These are phyloP conservation scores for Drosophila takahashii DNA, from an alignment of 1,140 invertebrate species.

Conservation along the genomic window DNA sequence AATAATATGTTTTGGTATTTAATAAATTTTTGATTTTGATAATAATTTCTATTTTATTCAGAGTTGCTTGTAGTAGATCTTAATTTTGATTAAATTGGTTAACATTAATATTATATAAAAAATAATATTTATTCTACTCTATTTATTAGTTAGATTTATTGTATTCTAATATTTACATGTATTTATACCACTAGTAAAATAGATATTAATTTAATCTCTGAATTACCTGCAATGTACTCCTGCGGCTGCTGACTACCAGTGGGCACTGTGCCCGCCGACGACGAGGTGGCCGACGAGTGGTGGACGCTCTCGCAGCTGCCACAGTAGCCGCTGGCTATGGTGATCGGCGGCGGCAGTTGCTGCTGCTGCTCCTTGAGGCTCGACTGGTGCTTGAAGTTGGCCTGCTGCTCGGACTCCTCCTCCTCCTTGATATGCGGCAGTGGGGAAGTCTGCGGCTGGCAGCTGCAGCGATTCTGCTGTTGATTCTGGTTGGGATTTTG, in stretches of 20 bases:
- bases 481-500: slow-evolving; percentile 43
- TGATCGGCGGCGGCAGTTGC: slow-evolving; percentile 53
- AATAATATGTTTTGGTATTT: too few species aligned
- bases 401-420: slow-evolving; percentile 87
- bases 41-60: too few species aligned
- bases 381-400: slow-evolving; percentile 83
- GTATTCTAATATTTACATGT: too few species aligned
- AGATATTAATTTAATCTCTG: too few species aligned
- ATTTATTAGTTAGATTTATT: too few species aligned
- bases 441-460: slow-evolving; percentile 85
- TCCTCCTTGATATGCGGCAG: slow-evolving; percentile 87
- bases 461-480: slow-evolving; percentile 73
- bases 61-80: too few species aligned
- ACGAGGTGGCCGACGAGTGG: slow-evolving; percentile 69
- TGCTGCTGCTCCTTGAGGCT: slow-evolving; percentile 84
- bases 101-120: too few species aligned
- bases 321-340: slow-evolving; percentile 63
- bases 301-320: slow-evolving; percentile 81
- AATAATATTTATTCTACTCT: too few species aligned
- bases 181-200: too few species aligned
- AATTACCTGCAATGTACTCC: slow-evolving; percentile 25
- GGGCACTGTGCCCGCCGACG: slow-evolving; percentile 46
- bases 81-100: too few species aligned
- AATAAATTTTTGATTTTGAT: too few species aligned
- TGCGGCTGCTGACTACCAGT: slow-evolving; percentile 2